Evolutionary conservation across 2,113 vertebrate genomes (phyloP), one percentile per base, ranked within the genome.

Genomic region (Natator depressus): DNA sequence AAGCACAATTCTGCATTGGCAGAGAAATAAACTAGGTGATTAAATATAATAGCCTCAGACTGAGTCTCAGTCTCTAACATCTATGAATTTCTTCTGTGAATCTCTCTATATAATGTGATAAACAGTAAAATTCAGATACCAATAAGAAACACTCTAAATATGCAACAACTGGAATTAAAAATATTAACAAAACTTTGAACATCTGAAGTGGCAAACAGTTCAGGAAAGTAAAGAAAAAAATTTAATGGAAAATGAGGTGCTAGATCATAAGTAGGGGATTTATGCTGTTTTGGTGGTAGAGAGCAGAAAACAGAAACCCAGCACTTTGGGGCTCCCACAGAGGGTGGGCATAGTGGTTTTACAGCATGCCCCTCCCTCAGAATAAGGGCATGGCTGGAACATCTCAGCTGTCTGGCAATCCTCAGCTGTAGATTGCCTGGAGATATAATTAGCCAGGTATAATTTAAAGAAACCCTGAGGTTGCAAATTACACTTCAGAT

Each of bases 311-410:
- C 24, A 89, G 16, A 62, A 4, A 31, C 81, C 20, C 3, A 50
- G 50, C 19, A 24, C 51, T 78, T n/a, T 42, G 31, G 19, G 19
- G 31, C 35, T 82, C 29, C 13, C 59, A 35, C 59, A 62, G 29
- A 62, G 13, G 29, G 29, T 8, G 29, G 50, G 55, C 0, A 53
- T 0, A 3, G 35, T 46, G 17, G 54, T 89, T 78, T 46, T 81
- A 87, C 75, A 92, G 92, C 0, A 0, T 0, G 20, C 53, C 50
- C 85, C 80, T 53, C 84, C 76, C n/a, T 4, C 31, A 0, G 5
- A 69, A 42, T 38, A 42, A 1, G 20, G 8, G 31, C 49, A 8
- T 51, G 59, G 17, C 4, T 62, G 72, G 35, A 11, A 31, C 2
- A 53, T 29, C 17, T 5, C 42, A 27, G 78, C 5, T 14, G 6